These are phyloP conservation scores for Thymallus thymallus DNA, from an alignment of 2,113 vertebrate species.

Conservation along the genomic window DNA sequence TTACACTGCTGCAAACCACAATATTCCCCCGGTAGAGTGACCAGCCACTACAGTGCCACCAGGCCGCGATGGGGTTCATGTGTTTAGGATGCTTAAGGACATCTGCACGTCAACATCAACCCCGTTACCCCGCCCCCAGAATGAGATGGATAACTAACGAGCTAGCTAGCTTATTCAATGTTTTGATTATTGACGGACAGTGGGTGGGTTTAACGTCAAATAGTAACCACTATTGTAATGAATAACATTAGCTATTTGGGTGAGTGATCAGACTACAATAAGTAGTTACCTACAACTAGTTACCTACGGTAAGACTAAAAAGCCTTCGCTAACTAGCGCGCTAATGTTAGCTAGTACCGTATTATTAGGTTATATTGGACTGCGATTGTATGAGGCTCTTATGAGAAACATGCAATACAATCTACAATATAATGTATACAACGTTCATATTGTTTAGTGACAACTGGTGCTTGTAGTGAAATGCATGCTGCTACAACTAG, in stretches of 20 bases:
- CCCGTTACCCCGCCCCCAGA: no score
- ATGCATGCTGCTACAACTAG: background rate
- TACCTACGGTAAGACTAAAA: background rate
- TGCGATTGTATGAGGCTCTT: no score
- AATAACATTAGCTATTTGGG: no score
- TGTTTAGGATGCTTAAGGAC: background rate
- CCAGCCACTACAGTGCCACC: no score
- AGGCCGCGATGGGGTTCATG: background rate
- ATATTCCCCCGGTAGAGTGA: no score
- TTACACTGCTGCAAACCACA: no score
- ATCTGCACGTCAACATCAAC: background rate
- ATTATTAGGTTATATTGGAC: no score
- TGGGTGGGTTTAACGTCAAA: no score
- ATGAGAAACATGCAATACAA: background rate
- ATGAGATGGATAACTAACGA: conserved; percentile 4
- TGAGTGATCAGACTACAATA: no score
- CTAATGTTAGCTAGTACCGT: conserved; percentile 39
- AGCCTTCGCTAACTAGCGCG: conserved; percentile 27
- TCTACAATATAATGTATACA: background rate
- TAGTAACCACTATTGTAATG: no score
- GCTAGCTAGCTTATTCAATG: background rate
- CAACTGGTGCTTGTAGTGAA: background rate
- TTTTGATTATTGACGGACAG: no score
- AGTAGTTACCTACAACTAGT: no score
- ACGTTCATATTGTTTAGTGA: background rate